These are phyloP conservation scores for Aradus depressus DNA, from an alignment of 2,888 invertebrate genomes.

Conservation along the genomic window DNA sequence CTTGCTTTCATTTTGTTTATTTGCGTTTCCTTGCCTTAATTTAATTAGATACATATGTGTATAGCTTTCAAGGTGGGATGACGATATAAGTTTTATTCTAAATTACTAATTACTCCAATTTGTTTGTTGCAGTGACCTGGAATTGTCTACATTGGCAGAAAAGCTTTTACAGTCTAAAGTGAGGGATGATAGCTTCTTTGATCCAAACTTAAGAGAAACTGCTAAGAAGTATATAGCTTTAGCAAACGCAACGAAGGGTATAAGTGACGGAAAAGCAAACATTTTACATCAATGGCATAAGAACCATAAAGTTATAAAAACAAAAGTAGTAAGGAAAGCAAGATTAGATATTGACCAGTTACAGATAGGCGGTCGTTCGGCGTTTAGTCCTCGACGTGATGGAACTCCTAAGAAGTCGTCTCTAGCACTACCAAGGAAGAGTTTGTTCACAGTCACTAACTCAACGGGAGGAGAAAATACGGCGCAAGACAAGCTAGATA, in stretches of 20 bases:
- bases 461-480: too few species aligned
- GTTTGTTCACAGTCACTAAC: constrained; percentile 8
- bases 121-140: constrained; percentile 29
- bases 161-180: constrained; percentile 30
- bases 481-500: too few species aligned
- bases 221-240: constrained; percentile 19
- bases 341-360: neutral
- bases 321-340: constrained; percentile 11
- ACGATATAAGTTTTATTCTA: neutral
- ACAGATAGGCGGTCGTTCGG: too few species aligned
- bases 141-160: constrained; percentile 32
- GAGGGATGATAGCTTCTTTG: constrained; percentile 13
- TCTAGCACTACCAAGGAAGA: constrained; percentile 5
- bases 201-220: constrained; percentile 13
- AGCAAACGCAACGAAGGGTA: constrained; percentile 12
- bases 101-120: neutral
- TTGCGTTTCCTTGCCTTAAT: too few species aligned
- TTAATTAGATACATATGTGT: too few species aligned
- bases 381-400: too few species aligned
- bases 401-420: constrained; percentile 1
- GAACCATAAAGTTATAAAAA: constrained; percentile 22
- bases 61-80: too few species aligned
- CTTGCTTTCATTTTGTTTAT: too few species aligned
- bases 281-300: constrained; percentile 22
- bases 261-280: constrained; percentile 17